Base-by-base conservation (phyloP, 2,113 vertebrate genomes). In the Equus przewalskii region DNA sequence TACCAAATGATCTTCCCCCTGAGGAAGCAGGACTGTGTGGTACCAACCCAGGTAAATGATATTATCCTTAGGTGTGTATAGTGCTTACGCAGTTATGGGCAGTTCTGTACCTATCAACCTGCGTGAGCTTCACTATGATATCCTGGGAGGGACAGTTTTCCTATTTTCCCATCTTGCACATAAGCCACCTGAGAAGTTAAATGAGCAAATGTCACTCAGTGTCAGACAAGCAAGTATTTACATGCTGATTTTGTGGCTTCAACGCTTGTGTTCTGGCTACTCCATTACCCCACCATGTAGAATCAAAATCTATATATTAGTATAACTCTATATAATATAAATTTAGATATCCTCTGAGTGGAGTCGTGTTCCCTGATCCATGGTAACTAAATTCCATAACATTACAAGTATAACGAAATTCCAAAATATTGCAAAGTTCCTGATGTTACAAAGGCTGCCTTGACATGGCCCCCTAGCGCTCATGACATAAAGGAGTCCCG, bases 71-170 rank as follows among this genome's bases (percentile, higher is more conserved):
- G 65, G 30, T 18, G 2, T 21, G 21, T 26, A 5, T 1, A 36
- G 2, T 24, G 7, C 4, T 3, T 36, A 56, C 19, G 69, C n/a
- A 2, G 30, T 12, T 7, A 5, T 7, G 8, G 78, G 36, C 49
- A 12, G 26, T 36, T 67, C 21, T 3, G 0, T 15, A 2, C 4
- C 3, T 9, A 0, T 33, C 26, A 3, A 18, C 14, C 30, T 56
- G 19, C 5, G 4, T 14, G 24, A 41, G 73, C 9, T 33, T 89
- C 67, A 1, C 70, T 10, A 1, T 33, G 8, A 54, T 6, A 10
- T 28, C 4, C 33, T 12, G 0, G 28, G 26, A 33, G 19, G 7
- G 16, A 3, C n/a, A 28, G 7, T 19, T 33, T 93, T 62, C 28
- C 8, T 65, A 0, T 24, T 24, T 75, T 28, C 7, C 80, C n/a